These are phyloP conservation scores for Lysiphlebus fabarum DNA, from an alignment of 1,140 invertebrate genomes.

Conservation along the genomic window DNA sequence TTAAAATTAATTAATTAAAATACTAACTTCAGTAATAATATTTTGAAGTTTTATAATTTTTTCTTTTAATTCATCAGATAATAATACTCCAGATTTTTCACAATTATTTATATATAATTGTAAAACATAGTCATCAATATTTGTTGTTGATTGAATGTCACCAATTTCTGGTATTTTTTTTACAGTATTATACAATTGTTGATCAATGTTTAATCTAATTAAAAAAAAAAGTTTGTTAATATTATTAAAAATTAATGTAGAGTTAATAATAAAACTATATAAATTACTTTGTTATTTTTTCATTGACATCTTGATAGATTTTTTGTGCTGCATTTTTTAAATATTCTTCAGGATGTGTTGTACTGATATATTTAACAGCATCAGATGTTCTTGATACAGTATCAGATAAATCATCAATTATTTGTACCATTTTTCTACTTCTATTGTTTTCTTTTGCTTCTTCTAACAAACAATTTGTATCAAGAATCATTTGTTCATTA, in stretches of 20 bases:
- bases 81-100: conserved; percentile 93
- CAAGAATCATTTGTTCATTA: conserved; percentile 69
- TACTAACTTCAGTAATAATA: conserved; percentile 56
- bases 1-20: too few species aligned
- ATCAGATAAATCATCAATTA: conserved; percentile 94
- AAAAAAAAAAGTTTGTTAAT: too few species aligned
- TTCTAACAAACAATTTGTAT: conserved; percentile 69
- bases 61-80: conserved; percentile 70
- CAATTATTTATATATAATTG: conserved; percentile 93
- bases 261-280: too few species aligned
- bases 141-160: conserved; percentile 66
- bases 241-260: too few species aligned
- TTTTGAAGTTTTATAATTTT: conserved; percentile 84
- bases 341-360: conserved; percentile 78
- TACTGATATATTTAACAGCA: conserved; percentile 89
- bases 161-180: conserved; percentile 66
- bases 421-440: conserved; percentile 72
- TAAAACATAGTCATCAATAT: conserved; percentile 80
- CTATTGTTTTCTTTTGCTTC: conserved; percentile 70
- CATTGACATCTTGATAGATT: conserved; percentile 83
- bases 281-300: conserved; percentile 76
- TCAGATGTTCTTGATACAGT: conserved; percentile 92
- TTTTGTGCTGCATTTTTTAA: conserved; percentile 80
- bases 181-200: conserved; percentile 74
- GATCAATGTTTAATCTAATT: conserved; percentile 77